phyloP scores from a whole-genome alignment of 2,113 vertebrate genomes.

The Rhodinocichla rosea region DNA sequence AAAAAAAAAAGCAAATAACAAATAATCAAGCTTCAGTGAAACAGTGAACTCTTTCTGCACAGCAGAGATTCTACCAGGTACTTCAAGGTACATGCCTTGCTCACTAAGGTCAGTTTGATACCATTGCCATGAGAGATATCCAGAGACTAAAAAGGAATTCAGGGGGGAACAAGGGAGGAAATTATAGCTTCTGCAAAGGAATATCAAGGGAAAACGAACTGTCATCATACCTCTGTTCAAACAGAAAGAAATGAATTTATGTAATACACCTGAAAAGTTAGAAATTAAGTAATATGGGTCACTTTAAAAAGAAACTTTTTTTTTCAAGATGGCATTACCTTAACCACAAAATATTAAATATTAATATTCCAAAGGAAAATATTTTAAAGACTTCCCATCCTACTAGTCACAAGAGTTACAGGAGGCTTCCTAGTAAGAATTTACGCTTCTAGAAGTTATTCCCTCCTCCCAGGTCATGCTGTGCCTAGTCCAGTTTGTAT shows the following conservation, averaged over 20 bases:
- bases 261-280: not conserved
- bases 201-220: not conserved
- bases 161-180: not conserved
- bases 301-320: not conserved
- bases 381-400: not conserved
- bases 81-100: not conserved
- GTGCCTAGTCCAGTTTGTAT: not conserved
- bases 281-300: not conserved
- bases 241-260: not conserved
- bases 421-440: not conserved
- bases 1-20: not conserved
- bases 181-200: not conserved
- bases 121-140: not conserved
- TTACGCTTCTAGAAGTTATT: not conserved
- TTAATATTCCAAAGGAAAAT: not conserved
- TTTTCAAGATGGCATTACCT: not conserved
- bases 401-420: not conserved
- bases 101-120: not conserved
- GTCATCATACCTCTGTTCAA: not conserved
- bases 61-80: not conserved
- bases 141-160: not conserved
- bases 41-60: not conserved
- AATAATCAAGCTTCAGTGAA: not conserved
- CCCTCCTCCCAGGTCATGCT: fast-evolving
- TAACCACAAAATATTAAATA: not conserved